Base-by-base conservation (phyloP, 2,888 invertebrate species). In the Nomada goodeniana region DNA sequence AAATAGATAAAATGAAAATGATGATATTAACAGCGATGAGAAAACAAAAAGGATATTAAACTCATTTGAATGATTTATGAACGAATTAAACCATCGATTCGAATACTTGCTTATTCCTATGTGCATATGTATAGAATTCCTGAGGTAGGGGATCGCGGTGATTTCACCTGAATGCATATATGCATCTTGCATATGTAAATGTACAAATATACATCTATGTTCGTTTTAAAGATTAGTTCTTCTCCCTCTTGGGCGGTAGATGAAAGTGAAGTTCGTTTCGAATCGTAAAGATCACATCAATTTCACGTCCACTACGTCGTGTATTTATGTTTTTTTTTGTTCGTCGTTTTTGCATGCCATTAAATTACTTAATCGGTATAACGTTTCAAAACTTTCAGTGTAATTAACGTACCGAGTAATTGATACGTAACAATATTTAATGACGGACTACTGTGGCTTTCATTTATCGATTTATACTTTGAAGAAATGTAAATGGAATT, bases 241-340 rank as follows among this genome's bases (percentile, higher is more conserved):
- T 52, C 53, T 67, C 65, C 67, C 60, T 52, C 69, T 47, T 9
- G 23, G 50, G 10, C 47, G 52, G 61, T 42, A 61, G 68, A 87
- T 87, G 87, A 87, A 87, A 87, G 87, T 85, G 57, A 64, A 73
- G 63, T 64, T 64, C 36, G 11, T 42, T n/a, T 72, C 69, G 42
- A 77, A 20, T 63, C 70, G 36, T 50, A n/a, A 65, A 55, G 65
- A 74, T 80, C 74, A 2, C 69, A 36, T 63, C 55, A 70, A 67
- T 79, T 83, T 64, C 36, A 61, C 69, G 36, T 68, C 36, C 53
- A 57, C 20, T 50, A 60, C 18, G 23, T 61, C 47, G 36, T 36
- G 15, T 7, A 13, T 36, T 70, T 23, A n/a, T 18, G 26, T 2
- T 29, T 59, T 64, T 1, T 47, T 15, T 47, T 47, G 47, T 60